Evolutionary conservation across 1,140 invertebrate species (phyloP).

Genomic region (Camponotus vicinus): DNA sequence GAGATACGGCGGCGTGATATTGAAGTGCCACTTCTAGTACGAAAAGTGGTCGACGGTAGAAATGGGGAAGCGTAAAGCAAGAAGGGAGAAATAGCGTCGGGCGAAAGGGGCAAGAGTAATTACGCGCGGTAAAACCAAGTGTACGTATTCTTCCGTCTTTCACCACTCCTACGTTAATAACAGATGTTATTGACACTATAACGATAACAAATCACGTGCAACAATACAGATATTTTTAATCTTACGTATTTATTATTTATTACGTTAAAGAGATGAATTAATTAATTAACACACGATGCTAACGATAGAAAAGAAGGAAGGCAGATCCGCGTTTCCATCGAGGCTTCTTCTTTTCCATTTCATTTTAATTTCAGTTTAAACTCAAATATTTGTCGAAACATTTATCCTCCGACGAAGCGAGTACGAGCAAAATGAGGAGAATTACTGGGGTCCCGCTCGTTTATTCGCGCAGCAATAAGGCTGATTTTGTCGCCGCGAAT

Average conservation of each 20-base stretch:
- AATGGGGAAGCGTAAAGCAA: background rate
- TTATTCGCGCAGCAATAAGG: constrained; percentile 59
- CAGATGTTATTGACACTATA: background rate
- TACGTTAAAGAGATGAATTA: background rate
- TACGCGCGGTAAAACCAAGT: background rate
- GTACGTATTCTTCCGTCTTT: background rate
- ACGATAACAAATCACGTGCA: background rate
- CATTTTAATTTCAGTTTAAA: constrained; percentile 54
- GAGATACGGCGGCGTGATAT: constrained; percentile 7
- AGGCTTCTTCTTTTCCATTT: background rate
- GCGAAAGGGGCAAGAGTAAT: constrained; percentile 16
- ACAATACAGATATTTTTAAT: background rate
- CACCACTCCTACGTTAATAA: background rate
- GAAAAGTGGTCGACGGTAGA: background rate
- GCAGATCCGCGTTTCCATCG: background rate
- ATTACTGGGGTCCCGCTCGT: constrained; percentile 21
- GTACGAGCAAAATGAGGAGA: constrained; percentile 44
- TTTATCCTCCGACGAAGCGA: constrained; percentile 48
- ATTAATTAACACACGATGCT: constrained; percentile 15
- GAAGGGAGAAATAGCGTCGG: background rate
- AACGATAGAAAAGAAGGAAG: background rate
- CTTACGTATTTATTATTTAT: background rate
- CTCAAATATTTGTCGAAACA: constrained; percentile 56
- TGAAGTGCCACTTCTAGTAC: constrained; percentile 17
- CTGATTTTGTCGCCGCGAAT: constrained; percentile 62